Evolutionary conservation across 2,797 vertebrate species (phyloP), one percentile per base, ranked within the genome.

Genomic region (Pseudotriccus pelzelni): DNA sequence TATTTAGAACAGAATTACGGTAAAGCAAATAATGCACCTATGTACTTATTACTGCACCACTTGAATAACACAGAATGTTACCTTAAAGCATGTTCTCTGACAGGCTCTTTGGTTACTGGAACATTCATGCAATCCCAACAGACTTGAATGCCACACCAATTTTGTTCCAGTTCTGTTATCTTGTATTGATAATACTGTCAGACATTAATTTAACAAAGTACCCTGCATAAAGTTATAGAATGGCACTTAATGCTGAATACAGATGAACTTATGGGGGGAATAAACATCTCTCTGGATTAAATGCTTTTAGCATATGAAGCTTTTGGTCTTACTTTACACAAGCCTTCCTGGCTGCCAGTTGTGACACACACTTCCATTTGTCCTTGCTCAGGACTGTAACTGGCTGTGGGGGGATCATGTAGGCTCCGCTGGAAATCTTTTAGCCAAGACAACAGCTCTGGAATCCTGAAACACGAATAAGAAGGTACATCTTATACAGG

Each of bases 331-430:
- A 99, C 99, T 98, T 99, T 99, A 95, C 98, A 98, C 82, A 99
- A 98, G 34, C 99, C 99, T 73, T 99, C 99, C 96, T 99, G 99
- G 97, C 99, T 99, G 93, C 99, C 99, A 0, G 98, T 98, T 59
- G 99, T 99, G 94, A 99, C 96, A 89, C 99, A 99, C 87, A 99
- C 63, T 59, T 99, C 99, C 99, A 99, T 99, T 94, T 99, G 98
- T 59, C 98, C 99, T 67, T 96, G 96, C 56, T 97, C 98, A 11
- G 98, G 95, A 62, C 96, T 97, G 95, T 98, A 98, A 85, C 23
- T n/a, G 62, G 94, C 88, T 7, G 98, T 99, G 17, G 99, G 99
- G 1, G 99, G 99, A 73, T 98, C 98, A 92, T 99, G 99, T 14
- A 99, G 96, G 39, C 66, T 97, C 95, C 70, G 98, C 98, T 99